These are phyloP conservation scores for Aleiodes alternator DNA, from an alignment of 2,888 invertebrate genomes.

Conservation along the genomic window DNA sequence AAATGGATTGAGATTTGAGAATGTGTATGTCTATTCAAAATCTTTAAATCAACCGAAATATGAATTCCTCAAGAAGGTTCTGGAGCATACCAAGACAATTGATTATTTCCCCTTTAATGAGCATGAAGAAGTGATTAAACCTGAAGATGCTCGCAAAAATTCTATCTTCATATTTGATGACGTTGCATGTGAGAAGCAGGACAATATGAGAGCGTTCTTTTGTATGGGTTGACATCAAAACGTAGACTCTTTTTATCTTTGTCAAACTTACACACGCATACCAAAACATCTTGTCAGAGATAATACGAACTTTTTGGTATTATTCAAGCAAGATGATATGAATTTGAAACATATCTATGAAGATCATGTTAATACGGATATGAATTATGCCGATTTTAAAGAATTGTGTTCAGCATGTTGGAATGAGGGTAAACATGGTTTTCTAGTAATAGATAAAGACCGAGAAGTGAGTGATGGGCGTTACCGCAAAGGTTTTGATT, in stretches of 20 bases:
- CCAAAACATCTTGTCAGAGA: constrained; percentile 70
- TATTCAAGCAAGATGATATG: constrained; percentile 69
- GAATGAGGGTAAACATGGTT: constrained; percentile 40
- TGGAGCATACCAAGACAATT: constrained; percentile 55
- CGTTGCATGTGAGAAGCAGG: constrained; percentile 59
- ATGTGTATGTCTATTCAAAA: constrained; percentile 57
- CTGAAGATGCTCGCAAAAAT: constrained; percentile 57
- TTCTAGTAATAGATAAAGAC: constrained; percentile 42
- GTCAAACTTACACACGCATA: constrained; percentile 59
- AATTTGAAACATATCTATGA: constrained; percentile 65
- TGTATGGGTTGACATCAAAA: constrained; percentile 56
- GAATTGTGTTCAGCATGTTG: constrained; percentile 41
- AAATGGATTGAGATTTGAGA: constrained; percentile 52
- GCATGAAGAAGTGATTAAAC: constrained; percentile 55
- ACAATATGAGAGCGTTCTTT: constrained; percentile 53
- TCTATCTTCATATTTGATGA: constrained; percentile 64
- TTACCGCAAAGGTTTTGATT: constrained; percentile 55
- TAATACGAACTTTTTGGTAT: constrained; percentile 66
- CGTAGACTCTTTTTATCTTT: constrained; percentile 57
- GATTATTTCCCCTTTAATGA: constrained; percentile 56
- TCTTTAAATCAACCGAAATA: constrained; percentile 66
- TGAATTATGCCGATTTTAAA: constrained; percentile 47
- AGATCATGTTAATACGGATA: constrained; percentile 54
- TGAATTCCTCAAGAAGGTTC: constrained; percentile 55
- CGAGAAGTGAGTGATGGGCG: constrained; percentile 50